Evolutionary conservation across 2,888 invertebrate species (phyloP), one percentile per base, ranked within the genome.

Genomic region (Dermolepida albohirtum): DNA sequence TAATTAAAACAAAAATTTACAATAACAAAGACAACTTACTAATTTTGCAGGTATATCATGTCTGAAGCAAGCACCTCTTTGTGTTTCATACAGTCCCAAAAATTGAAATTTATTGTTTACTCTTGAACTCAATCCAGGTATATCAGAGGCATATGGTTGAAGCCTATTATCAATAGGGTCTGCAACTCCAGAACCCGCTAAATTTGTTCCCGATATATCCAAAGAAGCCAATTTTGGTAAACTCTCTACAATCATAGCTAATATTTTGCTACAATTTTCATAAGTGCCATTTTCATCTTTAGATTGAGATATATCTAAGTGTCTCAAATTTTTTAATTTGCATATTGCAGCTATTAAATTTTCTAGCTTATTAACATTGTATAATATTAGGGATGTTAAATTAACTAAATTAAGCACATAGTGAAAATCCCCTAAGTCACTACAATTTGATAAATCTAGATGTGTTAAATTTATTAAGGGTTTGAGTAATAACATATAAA

Each of bases 201-300:
- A 85, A 86, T 98, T 97, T 14, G 98, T 98, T 11, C 97, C 97
- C 2, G 97, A 96, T 79, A 98, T 96, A 84, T 98, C 98, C 75
- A 98, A 84, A 22, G 94, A 94, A 47, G 89, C 88, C 68, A 98
- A 84, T 59, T 89, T 82, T 0, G 93, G 92, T 75, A 98, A 85
- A 78, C 86, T 89, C 59, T 87, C 86, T 10, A 97, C 89, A 41
- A 98, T 84, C 74, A 87, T 86, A 17, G 89, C 85, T 44, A 98
- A 84, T 34, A 90, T 85, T 71, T 88, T 86, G 83, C 92, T 93
- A 2, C 95, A 93, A 75, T 91, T 88, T 40, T 87, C 86, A 81
- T 91, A 97, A 70, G 87, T 89, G 5, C 93, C 93, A 39, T 78
- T 75, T 73, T 90, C 88, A 51, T 90, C 89, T 68, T 89, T 88